Conservation (phyloP, 2,888 invertebrate species). For the Tridacna gigas region DNA sequence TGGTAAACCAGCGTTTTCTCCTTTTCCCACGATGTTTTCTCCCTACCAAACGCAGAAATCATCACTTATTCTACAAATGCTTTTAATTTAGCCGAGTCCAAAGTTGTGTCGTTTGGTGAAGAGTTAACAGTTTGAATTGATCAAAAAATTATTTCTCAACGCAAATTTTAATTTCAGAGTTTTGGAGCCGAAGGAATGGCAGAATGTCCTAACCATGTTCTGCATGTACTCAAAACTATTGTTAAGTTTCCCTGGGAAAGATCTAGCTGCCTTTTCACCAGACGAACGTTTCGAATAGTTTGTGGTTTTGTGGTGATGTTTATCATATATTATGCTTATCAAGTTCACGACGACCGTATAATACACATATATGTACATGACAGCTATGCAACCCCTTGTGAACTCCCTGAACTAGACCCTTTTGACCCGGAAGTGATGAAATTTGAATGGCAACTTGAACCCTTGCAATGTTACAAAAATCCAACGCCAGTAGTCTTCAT, state of each 20-base stretch:
- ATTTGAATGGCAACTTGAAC: constrained; percentile 16
- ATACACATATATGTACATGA: constrained; percentile 11
- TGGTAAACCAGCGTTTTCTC: neutral
- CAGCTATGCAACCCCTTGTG: constrained; percentile 21
- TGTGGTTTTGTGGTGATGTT: neutral
- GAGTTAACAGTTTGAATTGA: no score
- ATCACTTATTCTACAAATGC: neutral
- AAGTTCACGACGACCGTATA: constrained; percentile 20
- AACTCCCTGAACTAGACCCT: constrained; percentile 33
- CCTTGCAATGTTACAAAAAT: constrained; percentile 32
- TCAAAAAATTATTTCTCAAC: neutral
- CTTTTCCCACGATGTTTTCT: neutral
- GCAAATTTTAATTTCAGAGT: no score
- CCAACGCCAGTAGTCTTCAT: constrained; percentile 33
- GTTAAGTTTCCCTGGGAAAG: neutral
- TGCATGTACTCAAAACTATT: neutral
- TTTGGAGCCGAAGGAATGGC: no score
- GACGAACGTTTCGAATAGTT: neutral
- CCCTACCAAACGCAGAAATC: neutral
- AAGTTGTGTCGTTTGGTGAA: neutral
- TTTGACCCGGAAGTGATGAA: constrained; percentile 35
- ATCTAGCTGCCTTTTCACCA: neutral
- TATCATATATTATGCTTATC: constrained; percentile 23
- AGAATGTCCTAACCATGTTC: no score
- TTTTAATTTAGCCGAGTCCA: neutral